Evolutionary conservation across 1,140 invertebrate genomes (phyloP).

Genomic region (Camponotus vicinus): DNA sequence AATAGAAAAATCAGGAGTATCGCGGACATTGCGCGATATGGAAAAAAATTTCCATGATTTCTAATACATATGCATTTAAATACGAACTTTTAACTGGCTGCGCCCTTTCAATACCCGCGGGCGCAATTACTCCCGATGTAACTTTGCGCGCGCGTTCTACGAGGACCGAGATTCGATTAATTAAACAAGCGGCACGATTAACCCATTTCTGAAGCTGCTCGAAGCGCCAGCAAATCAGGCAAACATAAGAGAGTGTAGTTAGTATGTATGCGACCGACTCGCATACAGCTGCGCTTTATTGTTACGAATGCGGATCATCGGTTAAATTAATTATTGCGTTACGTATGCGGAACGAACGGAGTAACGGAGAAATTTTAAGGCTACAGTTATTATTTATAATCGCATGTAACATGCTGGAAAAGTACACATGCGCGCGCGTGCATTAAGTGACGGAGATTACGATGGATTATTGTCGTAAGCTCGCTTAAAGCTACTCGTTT

Average conservation of each 20-base stretch:
- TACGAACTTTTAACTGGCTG: conserved; percentile 39
- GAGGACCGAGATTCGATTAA: conserved; percentile 55
- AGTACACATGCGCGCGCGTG: conserved; percentile 21
- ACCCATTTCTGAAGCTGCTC: conserved; percentile 54
- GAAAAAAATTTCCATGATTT: conserved; percentile 17
- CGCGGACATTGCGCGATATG: not conserved
- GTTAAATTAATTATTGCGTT: conserved; percentile 54
- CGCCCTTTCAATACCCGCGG: conserved; percentile 38
- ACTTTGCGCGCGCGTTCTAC: conserved; percentile 45
- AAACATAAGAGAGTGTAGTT: conserved; percentile 43
- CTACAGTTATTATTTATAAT: conserved; percentile 47
- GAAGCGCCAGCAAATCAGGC: conserved; percentile 45
- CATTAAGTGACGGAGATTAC: conserved; percentile 41
- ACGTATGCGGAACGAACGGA: not conserved
- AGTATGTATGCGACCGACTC: not conserved
- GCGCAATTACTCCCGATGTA: conserved; percentile 50
- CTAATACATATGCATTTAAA: conserved; percentile 22
- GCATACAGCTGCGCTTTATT: conserved; percentile 31
- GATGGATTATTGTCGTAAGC: conserved; percentile 43
- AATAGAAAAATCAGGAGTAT: not conserved
- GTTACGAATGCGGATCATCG: conserved; percentile 43
- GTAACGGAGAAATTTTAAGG: conserved; percentile 40
- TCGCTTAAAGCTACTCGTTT: not conserved
- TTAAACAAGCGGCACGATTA: conserved; percentile 59
- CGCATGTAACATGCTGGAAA: conserved; percentile 32